These are phyloP conservation scores for Helarctos malayanus DNA, from an alignment of 2,797 vertebrate genomes.

Conservation along the genomic window DNA sequence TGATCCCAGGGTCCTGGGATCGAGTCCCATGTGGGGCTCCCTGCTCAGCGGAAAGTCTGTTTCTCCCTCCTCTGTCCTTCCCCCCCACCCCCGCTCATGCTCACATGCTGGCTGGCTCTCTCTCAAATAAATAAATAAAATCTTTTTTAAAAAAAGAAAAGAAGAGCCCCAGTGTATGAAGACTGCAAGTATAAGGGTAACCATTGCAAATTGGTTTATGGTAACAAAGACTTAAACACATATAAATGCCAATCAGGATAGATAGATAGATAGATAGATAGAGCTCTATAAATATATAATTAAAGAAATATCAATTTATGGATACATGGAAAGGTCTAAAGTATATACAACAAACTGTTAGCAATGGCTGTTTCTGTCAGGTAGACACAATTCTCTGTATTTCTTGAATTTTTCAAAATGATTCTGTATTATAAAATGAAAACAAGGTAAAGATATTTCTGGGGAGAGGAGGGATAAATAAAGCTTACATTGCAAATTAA, in stretches of 20 bases:
- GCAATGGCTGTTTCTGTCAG: not conserved
- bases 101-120: not conserved
- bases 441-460: conserved; percentile 50
- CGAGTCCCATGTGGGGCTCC: not conserved
- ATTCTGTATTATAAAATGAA: conserved; percentile 21
- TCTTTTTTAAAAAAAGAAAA: not conserved
- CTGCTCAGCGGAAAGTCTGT: not conserved
- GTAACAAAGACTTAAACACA: conserved; percentile 12
- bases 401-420: not conserved
- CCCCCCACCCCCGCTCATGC: not conserved
- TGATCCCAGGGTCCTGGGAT: not conserved
- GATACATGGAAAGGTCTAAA: not conserved
- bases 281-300: not conserved
- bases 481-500: not conserved
- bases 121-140: not conserved
- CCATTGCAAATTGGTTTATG: conserved; percentile 19
- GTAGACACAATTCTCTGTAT: not conserved
- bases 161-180: not conserved
- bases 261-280: not conserved
- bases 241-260: not conserved
- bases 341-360: conserved; percentile 31
- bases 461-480: not conserved
- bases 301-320: conserved; percentile 21
- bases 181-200: conserved; percentile 6
- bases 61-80: not conserved